These are phyloP conservation scores for Poecilobothrus nobilitatus DNA, from an alignment of 2,888 invertebrate genomes.

Conservation along the genomic window DNA sequence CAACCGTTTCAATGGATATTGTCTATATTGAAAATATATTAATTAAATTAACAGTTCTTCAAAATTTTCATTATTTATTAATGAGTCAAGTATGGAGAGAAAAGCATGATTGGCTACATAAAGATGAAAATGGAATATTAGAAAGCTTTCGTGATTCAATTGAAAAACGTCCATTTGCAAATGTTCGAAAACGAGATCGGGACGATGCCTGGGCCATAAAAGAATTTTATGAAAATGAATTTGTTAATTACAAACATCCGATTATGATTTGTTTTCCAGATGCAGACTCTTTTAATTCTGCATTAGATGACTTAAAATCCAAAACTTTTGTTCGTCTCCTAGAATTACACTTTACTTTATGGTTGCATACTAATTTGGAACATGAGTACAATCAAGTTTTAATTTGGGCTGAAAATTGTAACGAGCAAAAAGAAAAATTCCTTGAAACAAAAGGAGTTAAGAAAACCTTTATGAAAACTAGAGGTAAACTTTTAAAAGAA, in stretches of 20 bases:
- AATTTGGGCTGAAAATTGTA: slow-evolving; percentile 34
- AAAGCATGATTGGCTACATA: slow-evolving; percentile 41
- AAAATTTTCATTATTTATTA: slow-evolving; percentile 42
- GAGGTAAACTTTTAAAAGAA: slow-evolving; percentile 30
- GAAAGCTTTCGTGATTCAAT: slow-evolving; percentile 30
- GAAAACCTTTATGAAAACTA: slow-evolving; percentile 37
- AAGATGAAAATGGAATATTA: slow-evolving; percentile 26
- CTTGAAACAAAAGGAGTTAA: slow-evolving; percentile 36
- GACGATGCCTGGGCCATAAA: slow-evolving; percentile 41
- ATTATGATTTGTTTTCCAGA: slow-evolving; percentile 36
- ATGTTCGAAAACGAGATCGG: slow-evolving; percentile 34
- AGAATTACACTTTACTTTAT: slow-evolving; percentile 38
- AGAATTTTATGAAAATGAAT: slow-evolving; percentile 37
- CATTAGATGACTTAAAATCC: slow-evolving; percentile 34
- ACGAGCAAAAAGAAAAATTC: slow-evolving; percentile 34
- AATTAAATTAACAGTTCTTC: slow-evolving; percentile 37
- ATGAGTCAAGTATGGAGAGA: slow-evolving; percentile 39
- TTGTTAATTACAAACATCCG: slow-evolving; percentile 33
- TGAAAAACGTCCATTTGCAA: slow-evolving; percentile 19
- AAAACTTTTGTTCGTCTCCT: slow-evolving; percentile 37
- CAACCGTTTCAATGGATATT: slow-evolving; percentile 39
- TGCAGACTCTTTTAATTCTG: slow-evolving; percentile 31
- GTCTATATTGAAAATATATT: slow-evolving; percentile 40
- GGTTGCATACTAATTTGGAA: slow-evolving; percentile 35
- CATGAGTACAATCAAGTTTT: slow-evolving; percentile 33